phyloP scores from a whole-genome alignment of 1,140 invertebrate species.

The Latrodectus geometricus region DNA sequence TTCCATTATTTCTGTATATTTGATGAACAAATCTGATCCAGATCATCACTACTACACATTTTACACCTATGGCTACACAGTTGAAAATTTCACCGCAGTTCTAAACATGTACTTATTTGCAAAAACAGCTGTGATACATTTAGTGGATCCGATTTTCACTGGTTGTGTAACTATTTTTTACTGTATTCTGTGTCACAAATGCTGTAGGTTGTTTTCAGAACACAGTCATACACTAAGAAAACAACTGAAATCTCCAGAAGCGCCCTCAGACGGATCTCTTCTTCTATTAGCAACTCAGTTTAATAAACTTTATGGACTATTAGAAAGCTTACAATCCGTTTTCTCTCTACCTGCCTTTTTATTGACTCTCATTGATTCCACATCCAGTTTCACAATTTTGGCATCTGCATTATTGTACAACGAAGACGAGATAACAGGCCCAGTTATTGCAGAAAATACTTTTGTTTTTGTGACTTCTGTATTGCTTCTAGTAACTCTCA shows the following conservation, averaged over 20 bases:
- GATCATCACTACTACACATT: not conserved
- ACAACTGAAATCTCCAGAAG: not conserved
- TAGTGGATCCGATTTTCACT: conserved; percentile 22
- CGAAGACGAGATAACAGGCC: not conserved
- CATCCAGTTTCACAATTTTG: conserved; percentile 39
- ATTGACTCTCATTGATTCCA: conserved; percentile 13
- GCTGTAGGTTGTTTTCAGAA: conserved; percentile 7
- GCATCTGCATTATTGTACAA: conserved; percentile 15
- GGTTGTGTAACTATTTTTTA: conserved; percentile 21
- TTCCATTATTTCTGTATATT: not conserved
- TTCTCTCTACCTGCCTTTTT: conserved; percentile 31
- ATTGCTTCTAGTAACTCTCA: not conserved
- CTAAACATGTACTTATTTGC: conserved; percentile 9
- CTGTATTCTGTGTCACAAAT: conserved; percentile 22
- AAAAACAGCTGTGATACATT: not conserved
- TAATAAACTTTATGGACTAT: not conserved
- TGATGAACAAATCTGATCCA: conserved; percentile 5
- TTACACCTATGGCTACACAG: conserved; percentile 21
- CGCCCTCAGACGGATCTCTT: not conserved
- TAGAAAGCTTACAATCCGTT: conserved; percentile 7
- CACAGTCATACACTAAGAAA: not conserved
- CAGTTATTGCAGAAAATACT: conserved; percentile 27
- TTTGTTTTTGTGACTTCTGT: conserved; percentile 9
- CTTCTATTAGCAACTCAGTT: not conserved
- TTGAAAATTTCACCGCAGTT: not conserved